Base-by-base conservation (phyloP, 2,797 vertebrate genomes). In the Coracias cyanogaster region DNA sequence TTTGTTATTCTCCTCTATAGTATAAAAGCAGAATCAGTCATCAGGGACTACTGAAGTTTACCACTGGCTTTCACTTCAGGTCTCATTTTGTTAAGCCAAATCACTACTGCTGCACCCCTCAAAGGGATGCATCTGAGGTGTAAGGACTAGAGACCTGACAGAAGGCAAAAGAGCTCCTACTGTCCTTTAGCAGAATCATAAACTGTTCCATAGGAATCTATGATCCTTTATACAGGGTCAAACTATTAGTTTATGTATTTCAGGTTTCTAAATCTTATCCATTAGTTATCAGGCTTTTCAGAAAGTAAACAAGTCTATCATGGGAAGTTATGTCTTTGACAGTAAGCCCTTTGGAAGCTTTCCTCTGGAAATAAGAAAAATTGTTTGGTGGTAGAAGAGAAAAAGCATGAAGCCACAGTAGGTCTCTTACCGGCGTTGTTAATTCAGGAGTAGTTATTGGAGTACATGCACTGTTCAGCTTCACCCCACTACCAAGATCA, bases 381-480 rank as follows among this genome's bases (percentile, higher is more conserved):
- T 0, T 86, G 19, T 9, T 82, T 78, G 41, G 25, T 4, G 8
- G 35, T 3, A 79, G 52, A 82, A 70, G 29, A 55, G 25, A 39
- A 31, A 37, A 25, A 70, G 41, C 35, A 71, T 3, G 9, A 89
- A 74, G 67, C 6, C 60, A 61, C 48, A 65, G 7, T 0, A 43
- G 19, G 31, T 43, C 60, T 81, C 96, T 94, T 98, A 99, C 99
- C 21, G 99, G 99, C 1, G 99, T 99, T 48, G 99, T 99, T 96
- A 99, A 98, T 88, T 99, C 99, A 1, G 99, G 99, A n/a, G 99
- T 99, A 2, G 99, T 99, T 97, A 99, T 99, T 3, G 99, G 99
- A 6, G 99, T 99, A 73, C 98, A 99, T 0, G 99, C 99, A 81
- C 99, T 99, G 97, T 99, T 99, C 90, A 99, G 96, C 97, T 99